Evolutionary conservation across 2,888 invertebrate species (phyloP).

Genomic region (Chelonus formosanus): DNA sequence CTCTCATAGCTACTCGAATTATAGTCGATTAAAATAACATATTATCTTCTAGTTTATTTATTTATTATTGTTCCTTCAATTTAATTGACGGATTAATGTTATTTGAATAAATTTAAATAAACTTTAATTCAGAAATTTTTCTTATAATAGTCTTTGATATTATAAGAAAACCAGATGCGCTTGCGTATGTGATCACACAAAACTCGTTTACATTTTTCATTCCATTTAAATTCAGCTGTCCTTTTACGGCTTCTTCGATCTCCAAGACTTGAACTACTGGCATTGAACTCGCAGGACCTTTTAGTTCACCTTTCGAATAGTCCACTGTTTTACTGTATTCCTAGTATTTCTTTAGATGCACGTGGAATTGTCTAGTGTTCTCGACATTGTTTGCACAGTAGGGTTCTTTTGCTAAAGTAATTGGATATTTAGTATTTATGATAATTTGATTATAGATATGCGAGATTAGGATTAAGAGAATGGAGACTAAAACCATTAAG

Average conservation of each 20-base stretch:
- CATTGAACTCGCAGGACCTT: no score
- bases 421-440: constrained; percentile 3
- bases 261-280: no score
- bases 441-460: no score
- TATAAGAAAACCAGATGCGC: not conserved
- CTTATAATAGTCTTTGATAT: no score
- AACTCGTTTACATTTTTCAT: constrained; percentile 21
- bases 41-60: not conserved
- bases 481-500: no score
- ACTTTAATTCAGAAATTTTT: no score
- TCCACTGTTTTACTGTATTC: constrained; percentile 9
- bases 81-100: constrained; percentile 29
- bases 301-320: not conserved
- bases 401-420: constrained; percentile 2
- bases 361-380: constrained; percentile 11
- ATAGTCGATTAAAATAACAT: not conserved
- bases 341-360: constrained; percentile 11
- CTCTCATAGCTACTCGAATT: not conserved
- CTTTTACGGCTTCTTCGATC: constrained; percentile 31
- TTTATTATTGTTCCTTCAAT: not conserved
- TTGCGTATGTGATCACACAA: constrained; percentile 1
- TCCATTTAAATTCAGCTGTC: constrained; percentile 37
- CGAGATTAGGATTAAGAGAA: no score
- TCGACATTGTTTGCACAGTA: constrained; percentile 21
- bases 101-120: no score